Evolutionary conservation across 2,113 vertebrate species (phyloP).

Genomic region (Tragelaphus imberbis): DNA sequence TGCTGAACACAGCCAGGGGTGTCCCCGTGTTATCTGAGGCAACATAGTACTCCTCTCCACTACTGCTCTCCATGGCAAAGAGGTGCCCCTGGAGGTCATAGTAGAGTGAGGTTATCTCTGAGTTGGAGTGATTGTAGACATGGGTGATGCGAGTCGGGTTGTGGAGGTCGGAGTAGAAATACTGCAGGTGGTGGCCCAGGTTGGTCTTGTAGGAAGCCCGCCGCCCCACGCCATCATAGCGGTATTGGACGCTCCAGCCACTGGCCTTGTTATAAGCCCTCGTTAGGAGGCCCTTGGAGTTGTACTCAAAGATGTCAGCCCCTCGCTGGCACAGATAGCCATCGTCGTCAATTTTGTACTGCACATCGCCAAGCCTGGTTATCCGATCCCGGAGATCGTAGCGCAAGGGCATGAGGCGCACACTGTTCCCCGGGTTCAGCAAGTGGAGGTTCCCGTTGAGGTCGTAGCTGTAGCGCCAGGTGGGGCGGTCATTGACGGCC

Average conservation of each 20-base stretch:
- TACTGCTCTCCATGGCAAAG: constrained; percentile 99
- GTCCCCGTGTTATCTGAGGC: constrained; percentile 98
- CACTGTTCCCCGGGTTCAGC: constrained; percentile 94
- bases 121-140: constrained; percentile 98
- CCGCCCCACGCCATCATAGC: constrained; percentile 93
- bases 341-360: constrained; percentile 96
- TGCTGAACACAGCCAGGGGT: constrained; percentile 96
- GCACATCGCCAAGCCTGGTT: constrained; percentile 93
- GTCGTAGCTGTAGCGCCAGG: constrained; percentile 99
- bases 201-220: constrained; percentile 96
- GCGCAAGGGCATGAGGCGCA: constrained; percentile 92
- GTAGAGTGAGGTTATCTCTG: constrained; percentile 96
- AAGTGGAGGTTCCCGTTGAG: constrained; percentile 97
- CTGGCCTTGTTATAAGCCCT: constrained; percentile 93
- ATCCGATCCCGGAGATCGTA: constrained; percentile 97
- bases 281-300: constrained; percentile 95
- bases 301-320: constrained; percentile 94
- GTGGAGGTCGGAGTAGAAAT: constrained; percentile 97
- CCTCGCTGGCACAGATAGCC: constrained; percentile 95
- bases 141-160: constrained; percentile 94
- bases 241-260: constrained; percentile 96
- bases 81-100: constrained; percentile 98
- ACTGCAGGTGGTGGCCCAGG: constrained; percentile 96
- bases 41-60: constrained; percentile 96
- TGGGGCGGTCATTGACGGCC: constrained; percentile 96